Evolutionary conservation across 2,113 vertebrate species (phyloP), one percentile per base, ranked within the genome.

Genomic region (Platycercus adscitus): DNA sequence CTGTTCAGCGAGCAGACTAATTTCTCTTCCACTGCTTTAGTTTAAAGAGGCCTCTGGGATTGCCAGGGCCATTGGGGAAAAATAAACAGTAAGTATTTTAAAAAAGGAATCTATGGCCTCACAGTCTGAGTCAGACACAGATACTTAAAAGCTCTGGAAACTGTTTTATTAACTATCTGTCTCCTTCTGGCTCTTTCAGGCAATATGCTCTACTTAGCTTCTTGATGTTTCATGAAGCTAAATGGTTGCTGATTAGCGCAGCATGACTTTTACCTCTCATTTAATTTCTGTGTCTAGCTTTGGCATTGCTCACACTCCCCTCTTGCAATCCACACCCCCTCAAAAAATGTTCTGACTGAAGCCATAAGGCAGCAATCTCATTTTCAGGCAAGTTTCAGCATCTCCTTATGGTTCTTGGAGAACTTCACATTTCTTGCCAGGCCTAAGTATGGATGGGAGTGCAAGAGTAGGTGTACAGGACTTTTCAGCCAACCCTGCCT

Each of bases 311-410:
- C 47, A 63, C 55, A 17, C 35, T 49, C 44, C 39, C 68, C 68
- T 46, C 39, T 61, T 73, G 81, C 94, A 89, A 89, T 91, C 66
- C 60, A 87, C 94, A 82, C 92, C 92, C 83, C 93, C 94, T 80
- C 95, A 95, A 91, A 96, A 95, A 96, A 95, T 87, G 87, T 95
- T 96, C 96, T 95, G 96, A 96, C 95, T 96, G 94, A 95, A 95
- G 95, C 95, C 95, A 95, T 97, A 97, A 94, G 96, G 95, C 88
- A 95, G 87, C 86, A 66, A 95, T 96, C 91, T 94, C 88, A 61
- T 94, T 96, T 86, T 91, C 47, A 84, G 64, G 81, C 95, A 88
- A 76, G 52, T 90, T 94, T 86, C 92, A 95, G 37, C 80, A 81
- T 91, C 55, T 95, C 95, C 95, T 94, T 97, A 96, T 96, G 95